Conservation (phyloP, 1,140 invertebrate species). For the Portunus trituberculatus region DNA sequence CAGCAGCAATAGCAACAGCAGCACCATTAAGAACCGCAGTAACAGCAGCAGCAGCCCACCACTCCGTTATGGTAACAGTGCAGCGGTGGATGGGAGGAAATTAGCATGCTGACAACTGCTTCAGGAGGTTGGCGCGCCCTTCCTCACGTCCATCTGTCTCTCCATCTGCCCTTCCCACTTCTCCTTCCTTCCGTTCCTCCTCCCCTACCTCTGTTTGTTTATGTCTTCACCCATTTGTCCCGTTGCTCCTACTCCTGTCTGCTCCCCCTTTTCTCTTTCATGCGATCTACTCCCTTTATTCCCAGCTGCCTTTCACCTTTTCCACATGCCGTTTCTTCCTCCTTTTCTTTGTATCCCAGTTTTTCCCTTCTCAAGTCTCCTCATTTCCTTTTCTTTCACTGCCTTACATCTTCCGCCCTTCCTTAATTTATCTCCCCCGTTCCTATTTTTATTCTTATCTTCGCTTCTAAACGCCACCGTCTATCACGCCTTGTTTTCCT, state of each 20-base stretch:
- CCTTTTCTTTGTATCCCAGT: neutral
- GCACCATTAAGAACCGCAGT: neutral
- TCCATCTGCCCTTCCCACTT: neutral
- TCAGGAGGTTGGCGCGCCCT: neutral
- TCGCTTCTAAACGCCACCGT: too few relatives aligned
- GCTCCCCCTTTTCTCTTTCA: neutral
- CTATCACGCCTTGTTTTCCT: neutral
- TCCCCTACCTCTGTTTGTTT: too few relatives aligned
- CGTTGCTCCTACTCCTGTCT: neutral
- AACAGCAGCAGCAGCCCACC: neutral
- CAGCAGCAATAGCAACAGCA: neutral
- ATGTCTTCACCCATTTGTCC: too few relatives aligned
- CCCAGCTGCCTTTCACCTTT: neutral
- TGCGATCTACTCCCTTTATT: neutral
- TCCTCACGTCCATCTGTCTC: neutral
- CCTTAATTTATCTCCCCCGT: too few relatives aligned
- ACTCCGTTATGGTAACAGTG: conserved; percentile 20
- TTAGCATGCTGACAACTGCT: neutral
- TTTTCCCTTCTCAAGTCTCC: neutral
- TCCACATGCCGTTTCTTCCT: neutral
- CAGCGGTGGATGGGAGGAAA: neutral
- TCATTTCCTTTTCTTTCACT: neutral
- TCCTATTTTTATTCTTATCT: neutral
- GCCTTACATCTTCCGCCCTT: neutral
- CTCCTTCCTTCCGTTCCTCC: neutral